Base-by-base conservation (phyloP, 2,888 invertebrate genomes). In the Schizotus pectinicornis region DNA sequence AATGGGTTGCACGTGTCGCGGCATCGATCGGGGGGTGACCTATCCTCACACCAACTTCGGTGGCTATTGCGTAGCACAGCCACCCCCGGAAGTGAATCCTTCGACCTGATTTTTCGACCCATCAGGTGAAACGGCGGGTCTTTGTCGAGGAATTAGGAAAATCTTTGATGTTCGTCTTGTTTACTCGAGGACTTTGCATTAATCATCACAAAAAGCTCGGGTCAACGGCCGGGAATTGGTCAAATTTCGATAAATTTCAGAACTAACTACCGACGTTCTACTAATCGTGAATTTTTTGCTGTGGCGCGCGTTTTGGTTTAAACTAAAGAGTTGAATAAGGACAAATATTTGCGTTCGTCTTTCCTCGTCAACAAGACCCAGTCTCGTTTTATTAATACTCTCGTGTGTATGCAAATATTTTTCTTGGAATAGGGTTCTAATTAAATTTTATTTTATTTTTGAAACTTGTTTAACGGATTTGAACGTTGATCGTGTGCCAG, bases 1-100 rank as follows among this genome's bases (percentile, higher is more conserved):
- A 22, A 22, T 31, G 49, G 42, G 42, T n/a, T 45, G 39, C 59
- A 59, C 62, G 61, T 55, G 61, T 42, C 55, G 41, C 7, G 12
- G n/a, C 36, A 62, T 62, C 59, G 62, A 62, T 59, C 48, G 9
- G 30, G 22, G 54, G 59, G 59, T 55, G 59, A 59, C 59, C 59
- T 59, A 59, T 36, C 59, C 59, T 53, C 49, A 58, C 48, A 58
- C 58, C 52, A 55, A 8, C 31, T 35, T 13, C 33, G 43, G 48
- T 45, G 33, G 12, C 46, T 41, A 41, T 47, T 39, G 42, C 41
- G 35, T 34, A 7, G 54, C 39, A 34, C 54, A 41, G 39, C 39
- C 46, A 54, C 54, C 54, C 41, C 31, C 35, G n/a, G n/a, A 11
- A n/a, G 35, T 35, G 35, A 35, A 9, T 9, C 35, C 11, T 35